These are phyloP conservation scores for Polyommatus iphigenia DNA, from an alignment of 2,888 invertebrate species.

Conservation along the genomic window DNA sequence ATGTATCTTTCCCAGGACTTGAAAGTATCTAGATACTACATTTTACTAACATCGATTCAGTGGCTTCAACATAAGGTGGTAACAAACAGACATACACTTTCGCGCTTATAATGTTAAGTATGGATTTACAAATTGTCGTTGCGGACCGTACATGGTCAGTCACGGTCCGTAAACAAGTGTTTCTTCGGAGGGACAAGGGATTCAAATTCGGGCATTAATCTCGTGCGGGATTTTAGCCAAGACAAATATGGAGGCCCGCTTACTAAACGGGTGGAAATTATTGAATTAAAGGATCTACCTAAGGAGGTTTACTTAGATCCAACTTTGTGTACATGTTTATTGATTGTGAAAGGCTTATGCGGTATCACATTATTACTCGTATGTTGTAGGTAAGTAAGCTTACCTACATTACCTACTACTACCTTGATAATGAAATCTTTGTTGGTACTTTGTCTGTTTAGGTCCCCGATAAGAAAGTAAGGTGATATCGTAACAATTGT, in stretches of 20 bases:
- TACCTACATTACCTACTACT: not conserved
- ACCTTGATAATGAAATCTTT: not conserved
- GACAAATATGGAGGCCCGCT: constrained; percentile 69
- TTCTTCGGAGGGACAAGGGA: constrained; percentile 53
- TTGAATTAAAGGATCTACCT: constrained; percentile 67
- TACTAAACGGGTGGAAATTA: constrained; percentile 73
- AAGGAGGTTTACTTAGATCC: constrained; percentile 58
- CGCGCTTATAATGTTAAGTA: not conserved
- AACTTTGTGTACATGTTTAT: constrained; percentile 8
- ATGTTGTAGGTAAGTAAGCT: not conserved
- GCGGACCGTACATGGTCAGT: constrained; percentile 25
- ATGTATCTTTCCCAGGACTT: no score
- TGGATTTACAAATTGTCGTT: not conserved
- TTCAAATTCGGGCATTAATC: constrained; percentile 71
- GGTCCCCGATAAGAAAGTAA: no score
- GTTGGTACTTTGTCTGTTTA: no score
- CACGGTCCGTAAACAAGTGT: constrained; percentile 30
- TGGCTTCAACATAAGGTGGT: no score
- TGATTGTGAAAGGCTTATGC: not conserved
- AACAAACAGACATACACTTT: no score
- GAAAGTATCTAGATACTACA: no score
- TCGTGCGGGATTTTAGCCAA: constrained; percentile 70
- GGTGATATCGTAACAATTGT: no score
- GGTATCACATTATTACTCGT: not conserved
- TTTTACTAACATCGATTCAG: no score